Percentiles rank a stretch among this genome's conserved stretches.
Evolutionary conservation across 2,888 invertebrate genomes (phyloP).

Genomic region (Isoperla grammatica): DNA sequence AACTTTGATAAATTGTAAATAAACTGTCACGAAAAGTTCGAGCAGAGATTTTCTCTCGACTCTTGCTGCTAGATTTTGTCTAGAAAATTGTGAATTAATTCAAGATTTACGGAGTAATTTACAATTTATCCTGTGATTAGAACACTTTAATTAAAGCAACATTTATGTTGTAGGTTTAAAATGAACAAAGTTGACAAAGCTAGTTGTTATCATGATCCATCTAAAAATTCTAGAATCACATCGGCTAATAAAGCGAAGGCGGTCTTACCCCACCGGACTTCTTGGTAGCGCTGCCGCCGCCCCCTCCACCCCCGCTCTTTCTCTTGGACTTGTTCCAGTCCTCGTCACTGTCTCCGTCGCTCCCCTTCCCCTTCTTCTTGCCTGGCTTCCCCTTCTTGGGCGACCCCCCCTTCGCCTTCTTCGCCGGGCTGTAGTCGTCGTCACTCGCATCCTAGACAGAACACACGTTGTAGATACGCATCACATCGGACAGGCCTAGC

Average conservation of each 20-base stretch:
- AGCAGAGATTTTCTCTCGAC: too few relatives aligned
- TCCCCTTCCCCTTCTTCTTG: constrained; percentile 56
- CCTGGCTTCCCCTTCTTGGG: constrained; percentile 47
- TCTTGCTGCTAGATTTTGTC: too few relatives aligned
- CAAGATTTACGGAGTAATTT: too few relatives aligned
- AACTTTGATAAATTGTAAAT: constrained; percentile 1
- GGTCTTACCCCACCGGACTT: constrained; percentile 28
- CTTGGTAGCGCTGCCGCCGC: constrained; percentile 32
- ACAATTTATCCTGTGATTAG: too few relatives aligned
- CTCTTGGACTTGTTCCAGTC: constrained; percentile 63
- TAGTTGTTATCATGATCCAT: too few relatives aligned
- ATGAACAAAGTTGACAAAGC: too few relatives aligned
- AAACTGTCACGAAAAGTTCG: constrained; percentile 5
- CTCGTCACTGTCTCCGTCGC: constrained; percentile 59
- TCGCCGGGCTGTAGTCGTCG: constrained; percentile 54
- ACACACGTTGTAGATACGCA: neutral
- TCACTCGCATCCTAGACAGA: constrained; percentile 46
- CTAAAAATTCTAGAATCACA: too few relatives aligned
- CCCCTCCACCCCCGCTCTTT: constrained; percentile 39
- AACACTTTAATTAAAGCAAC: too few relatives aligned
- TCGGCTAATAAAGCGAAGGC: too few relatives aligned
- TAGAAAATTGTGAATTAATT: too few relatives aligned
- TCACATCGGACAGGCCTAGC: too few relatives aligned
- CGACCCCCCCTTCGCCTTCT: constrained; percentile 47
- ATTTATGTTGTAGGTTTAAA: too few relatives aligned